Conservation (phyloP, 2,888 invertebrate genomes). For the Amphipoea oculea region DNA sequence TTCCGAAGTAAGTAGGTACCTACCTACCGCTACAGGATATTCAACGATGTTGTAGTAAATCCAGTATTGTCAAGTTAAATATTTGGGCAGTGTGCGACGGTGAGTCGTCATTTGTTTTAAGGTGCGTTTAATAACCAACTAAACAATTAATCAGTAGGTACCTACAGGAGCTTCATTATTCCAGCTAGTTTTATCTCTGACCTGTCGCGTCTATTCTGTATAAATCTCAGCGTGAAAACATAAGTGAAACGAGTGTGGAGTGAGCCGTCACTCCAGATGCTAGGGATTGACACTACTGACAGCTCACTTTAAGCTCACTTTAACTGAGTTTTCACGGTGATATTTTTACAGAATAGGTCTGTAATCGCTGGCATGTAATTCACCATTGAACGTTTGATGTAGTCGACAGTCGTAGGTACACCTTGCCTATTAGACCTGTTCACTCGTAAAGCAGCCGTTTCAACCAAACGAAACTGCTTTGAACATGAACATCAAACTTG, state of each 20-base stretch:
- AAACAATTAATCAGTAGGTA: background rate
- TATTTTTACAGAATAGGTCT: background rate
- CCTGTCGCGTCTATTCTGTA: background rate
- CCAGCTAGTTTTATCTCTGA: background rate
- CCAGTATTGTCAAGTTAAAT: slow-evolving; percentile 39
- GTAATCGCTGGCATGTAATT: no score
- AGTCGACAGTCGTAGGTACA: no score
- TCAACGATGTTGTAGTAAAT: slow-evolving; percentile 33
- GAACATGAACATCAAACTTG: slow-evolving; percentile 4
- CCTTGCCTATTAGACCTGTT: background rate
- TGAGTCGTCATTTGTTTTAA: slow-evolving; percentile 43
- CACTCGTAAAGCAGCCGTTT: background rate
- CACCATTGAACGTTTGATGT: background rate
- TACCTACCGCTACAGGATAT: slow-evolving; percentile 21
- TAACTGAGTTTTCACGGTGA: background rate
- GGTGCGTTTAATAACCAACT: slow-evolving; percentile 11
- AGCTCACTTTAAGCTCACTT: background rate
- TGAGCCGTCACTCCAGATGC: background rate
- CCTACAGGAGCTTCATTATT: background rate
- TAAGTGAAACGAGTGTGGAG: background rate
- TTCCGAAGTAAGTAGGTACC: slow-evolving; percentile 6
- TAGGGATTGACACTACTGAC: background rate
- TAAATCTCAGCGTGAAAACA: background rate
- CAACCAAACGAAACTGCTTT: slow-evolving; percentile 23
- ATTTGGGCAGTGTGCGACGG: slow-evolving; percentile 47